A percentile compares a stretch with the other conserved stretches of the same genome.
These are phyloP conservation scores for Leptinotarsa lineolata DNA, from an alignment of 1,140 invertebrate genomes.

Conservation along the genomic window DNA sequence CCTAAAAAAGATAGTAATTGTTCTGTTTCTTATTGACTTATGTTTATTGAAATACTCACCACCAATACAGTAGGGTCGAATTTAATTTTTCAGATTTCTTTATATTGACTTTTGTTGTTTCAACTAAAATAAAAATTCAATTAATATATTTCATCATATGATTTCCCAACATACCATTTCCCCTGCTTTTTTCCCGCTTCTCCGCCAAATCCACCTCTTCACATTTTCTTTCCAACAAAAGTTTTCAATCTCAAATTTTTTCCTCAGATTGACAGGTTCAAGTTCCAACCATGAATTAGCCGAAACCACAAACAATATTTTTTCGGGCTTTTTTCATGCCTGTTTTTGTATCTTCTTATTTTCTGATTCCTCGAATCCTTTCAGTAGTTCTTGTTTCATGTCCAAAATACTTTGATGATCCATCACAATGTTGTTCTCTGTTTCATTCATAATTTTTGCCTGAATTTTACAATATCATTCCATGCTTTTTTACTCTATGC, in stretches of 20 bases:
- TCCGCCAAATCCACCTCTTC: conserved; percentile 37
- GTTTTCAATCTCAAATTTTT: conserved; percentile 45
- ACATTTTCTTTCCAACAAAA: conserved; percentile 41
- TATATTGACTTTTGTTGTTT: no score
- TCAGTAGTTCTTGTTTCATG: conserved; percentile 39
- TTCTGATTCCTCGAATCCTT: conserved; percentile 32
- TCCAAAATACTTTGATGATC: conserved; percentile 38
- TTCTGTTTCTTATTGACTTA: no score
- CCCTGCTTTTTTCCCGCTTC: no score
- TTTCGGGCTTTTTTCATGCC: conserved; percentile 42
- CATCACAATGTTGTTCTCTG: conserved; percentile 35
- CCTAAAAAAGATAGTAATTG: no score
- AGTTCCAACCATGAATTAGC: conserved; percentile 46
- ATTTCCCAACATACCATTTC: no score
- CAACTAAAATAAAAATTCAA: no score
- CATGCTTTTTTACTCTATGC: conserved; percentile 36
- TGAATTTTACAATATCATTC: conserved; percentile 39
- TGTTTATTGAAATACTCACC: no score
- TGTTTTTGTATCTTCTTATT: conserved; percentile 27
- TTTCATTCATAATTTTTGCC: conserved; percentile 43
- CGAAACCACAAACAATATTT: conserved; percentile 44
- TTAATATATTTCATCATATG: no score
- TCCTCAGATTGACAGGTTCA: conserved; percentile 46
- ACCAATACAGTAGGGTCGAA: no score
- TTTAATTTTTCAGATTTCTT: no score